Evolutionary conservation across 2,797 vertebrate genomes (phyloP), one percentile per base, ranked within the genome.

Genomic region (Tapirus indicus): DNA sequence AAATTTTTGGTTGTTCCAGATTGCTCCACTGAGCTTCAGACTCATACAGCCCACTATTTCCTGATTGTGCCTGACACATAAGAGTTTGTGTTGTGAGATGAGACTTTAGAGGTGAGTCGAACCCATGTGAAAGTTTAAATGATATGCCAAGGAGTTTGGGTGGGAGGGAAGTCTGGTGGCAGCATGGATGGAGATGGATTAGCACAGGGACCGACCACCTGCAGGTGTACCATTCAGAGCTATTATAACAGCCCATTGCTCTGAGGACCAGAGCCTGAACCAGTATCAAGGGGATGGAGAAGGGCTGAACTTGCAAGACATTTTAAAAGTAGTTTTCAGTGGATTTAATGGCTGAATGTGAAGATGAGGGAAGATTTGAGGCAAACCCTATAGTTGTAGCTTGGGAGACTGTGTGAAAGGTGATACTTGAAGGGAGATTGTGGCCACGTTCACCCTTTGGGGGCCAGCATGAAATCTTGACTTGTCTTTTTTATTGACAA

Each of bases 1-100:
- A 78, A 20, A 60, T 71, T 69, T 90, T 80, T n/a, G 6, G 54
- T 85, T 93, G 27, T 72, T 80, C 58, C 25, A 79, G 41, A 84
- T 80, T 44, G n/a, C 47, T 84, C 47, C 35, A 60, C 8, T 71
- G 52, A 47, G 29, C 38, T 49, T 85, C 25, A 88, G 56, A 58
- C 35, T 69, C 58, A 56, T 21, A 35, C 17, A 66, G 83, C 71
- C 84, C 60, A 60, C 12, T 7, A 32, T 80, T 80, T 93, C 23
- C 64, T 69, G 38, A n/a, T n/a, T 68, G 44, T 52, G 12, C 54
- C 25, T 66, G 27, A 58, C 85, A 21, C 20, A 5, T 64, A 17
- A 41, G 23, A 49, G 38, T 32, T 25, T n/a, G 49, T 78, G 13
- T 69, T 66, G 6, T 47, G 18, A 62, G 14, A 52, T 44, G 47